phyloP scores from a whole-genome alignment of 1,140 invertebrate species.

The Camponotus pennsylvanicus region DNA sequence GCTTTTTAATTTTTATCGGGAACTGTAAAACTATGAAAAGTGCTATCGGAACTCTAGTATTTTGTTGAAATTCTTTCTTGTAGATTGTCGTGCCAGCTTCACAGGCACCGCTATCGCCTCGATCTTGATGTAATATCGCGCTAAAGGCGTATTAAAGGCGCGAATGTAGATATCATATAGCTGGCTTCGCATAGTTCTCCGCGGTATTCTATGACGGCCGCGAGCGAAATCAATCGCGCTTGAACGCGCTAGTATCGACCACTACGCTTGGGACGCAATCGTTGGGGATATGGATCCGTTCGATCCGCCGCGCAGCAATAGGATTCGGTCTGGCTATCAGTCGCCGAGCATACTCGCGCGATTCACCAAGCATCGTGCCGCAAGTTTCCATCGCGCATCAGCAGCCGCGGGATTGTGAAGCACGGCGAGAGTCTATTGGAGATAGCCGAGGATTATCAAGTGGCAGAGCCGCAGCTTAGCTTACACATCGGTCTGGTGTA shows the following conservation, averaged over 20 bases:
- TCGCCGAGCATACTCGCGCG: constrained; percentile 28
- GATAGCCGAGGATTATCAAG: constrained; percentile 41
- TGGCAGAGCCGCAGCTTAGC: constrained; percentile 43
- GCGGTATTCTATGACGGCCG: not conserved
- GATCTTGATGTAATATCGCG: constrained; percentile 53
- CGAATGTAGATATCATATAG: not conserved
- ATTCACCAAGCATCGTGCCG: constrained; percentile 23
- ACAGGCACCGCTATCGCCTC: constrained; percentile 5
- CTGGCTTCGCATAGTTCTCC: not conserved
- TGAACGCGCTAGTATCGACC: constrained; percentile 36
- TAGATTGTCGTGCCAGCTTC: too few relatives aligned
- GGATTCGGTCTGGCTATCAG: constrained; percentile 44
- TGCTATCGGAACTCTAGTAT: too few relatives aligned
- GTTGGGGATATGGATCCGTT: constrained; percentile 25
- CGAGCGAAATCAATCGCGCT: constrained; percentile 46
- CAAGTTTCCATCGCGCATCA: constrained; percentile 46
- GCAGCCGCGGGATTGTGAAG: not conserved
- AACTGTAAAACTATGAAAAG: too few relatives aligned
- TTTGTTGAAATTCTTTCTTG: too few relatives aligned
- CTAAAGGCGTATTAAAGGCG: not conserved
- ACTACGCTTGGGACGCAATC: constrained; percentile 18
- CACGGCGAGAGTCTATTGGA: constrained; percentile 33
- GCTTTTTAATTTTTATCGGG: too few relatives aligned
- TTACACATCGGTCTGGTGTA: constrained; percentile 26
- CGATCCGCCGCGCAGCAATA: constrained; percentile 17